Evolutionary conservation across 2,888 invertebrate species (phyloP).

Genomic region (Ormyrus nitidulus): DNA sequence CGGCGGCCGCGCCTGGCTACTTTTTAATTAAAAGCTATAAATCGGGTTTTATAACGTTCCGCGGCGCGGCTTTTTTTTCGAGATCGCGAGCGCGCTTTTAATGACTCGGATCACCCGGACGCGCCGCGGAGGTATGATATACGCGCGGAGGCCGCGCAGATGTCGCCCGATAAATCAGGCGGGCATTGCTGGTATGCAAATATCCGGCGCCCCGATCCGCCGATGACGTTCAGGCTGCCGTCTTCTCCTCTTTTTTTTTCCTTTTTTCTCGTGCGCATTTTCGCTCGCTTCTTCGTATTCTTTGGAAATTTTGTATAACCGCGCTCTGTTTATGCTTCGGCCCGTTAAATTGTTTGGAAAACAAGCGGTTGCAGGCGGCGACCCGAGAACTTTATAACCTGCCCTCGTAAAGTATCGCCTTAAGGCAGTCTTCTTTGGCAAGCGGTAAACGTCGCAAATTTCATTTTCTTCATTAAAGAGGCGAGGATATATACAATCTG

Average conservation of each 20-base stretch:
- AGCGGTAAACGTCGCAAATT: too few relatives aligned
- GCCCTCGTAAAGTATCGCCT: too few relatives aligned
- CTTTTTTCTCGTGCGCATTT: too few relatives aligned
- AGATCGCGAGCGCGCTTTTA: slow-evolving; percentile 54
- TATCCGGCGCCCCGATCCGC: slow-evolving; percentile 56
- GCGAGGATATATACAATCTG: too few relatives aligned
- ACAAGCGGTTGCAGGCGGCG: too few relatives aligned
- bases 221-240: slow-evolving; percentile 37
- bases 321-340: background rate
- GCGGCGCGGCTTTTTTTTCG: background rate
- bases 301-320: slow-evolving; percentile 13
- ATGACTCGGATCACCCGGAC: slow-evolving; percentile 61
- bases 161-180: slow-evolving; percentile 64
- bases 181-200: slow-evolving; percentile 65
- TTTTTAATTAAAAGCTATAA: slow-evolving; percentile 58
- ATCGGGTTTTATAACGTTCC: slow-evolving; percentile 46
- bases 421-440: too few relatives aligned
- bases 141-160: slow-evolving; percentile 35
- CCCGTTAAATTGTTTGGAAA: too few relatives aligned
- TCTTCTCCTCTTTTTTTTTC: background rate
- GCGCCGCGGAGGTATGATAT: slow-evolving; percentile 13
- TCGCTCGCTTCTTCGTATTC: slow-evolving; percentile 1
- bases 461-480: too few relatives aligned
- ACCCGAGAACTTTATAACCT: too few relatives aligned
- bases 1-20: background rate